These are phyloP conservation scores for Marmota flaviventris DNA, from an alignment of 2,113 vertebrate genomes.

Conservation along the genomic window DNA sequence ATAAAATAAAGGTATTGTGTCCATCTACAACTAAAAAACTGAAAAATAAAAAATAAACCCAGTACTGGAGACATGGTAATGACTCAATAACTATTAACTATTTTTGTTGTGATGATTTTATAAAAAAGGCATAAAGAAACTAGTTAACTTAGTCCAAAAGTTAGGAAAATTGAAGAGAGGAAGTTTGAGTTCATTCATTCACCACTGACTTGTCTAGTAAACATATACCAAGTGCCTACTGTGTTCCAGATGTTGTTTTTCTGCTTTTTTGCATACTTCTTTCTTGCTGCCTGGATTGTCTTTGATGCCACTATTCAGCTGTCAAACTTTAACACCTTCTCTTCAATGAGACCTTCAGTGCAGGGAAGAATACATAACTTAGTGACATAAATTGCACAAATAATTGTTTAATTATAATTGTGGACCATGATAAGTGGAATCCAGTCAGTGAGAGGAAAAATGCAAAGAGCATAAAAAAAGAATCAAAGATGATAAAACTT, in stretches of 20 bases:
- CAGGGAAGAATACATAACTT: neutral
- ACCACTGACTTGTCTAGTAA: neutral
- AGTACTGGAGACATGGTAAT: neutral
- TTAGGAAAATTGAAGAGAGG: neutral
- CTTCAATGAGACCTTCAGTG: neutral
- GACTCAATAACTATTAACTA: neutral
- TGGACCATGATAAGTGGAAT: neutral
- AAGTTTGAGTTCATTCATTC: neutral
- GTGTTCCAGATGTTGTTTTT: neutral
- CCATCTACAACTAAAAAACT: no score
- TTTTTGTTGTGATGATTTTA: neutral
- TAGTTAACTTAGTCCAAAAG: neutral
- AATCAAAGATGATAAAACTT: neutral
- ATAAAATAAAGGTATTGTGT: no score
- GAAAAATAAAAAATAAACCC: no score
- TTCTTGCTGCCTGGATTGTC: neutral
- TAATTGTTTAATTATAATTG: neutral
- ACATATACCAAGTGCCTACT: neutral
- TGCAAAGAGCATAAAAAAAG: neutral
- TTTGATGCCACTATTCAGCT: neutral
- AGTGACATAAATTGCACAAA: neutral
- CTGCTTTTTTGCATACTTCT: neutral
- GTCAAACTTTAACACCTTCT: neutral
- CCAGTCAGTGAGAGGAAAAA: neutral
- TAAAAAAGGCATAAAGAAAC: neutral